Conservation (phyloP, 2,113 vertebrate genomes). For the human (Homo sapiens) region GRCh38 chr9:20395501-20396000, state of each 20-base stretch:
- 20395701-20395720: constrained; percentile 64
- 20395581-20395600: constrained; percentile 48
- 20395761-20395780: constrained; percentile 49
- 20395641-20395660: constrained; percentile 39
- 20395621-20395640: constrained; percentile 34
- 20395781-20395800: background rate
- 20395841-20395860: background rate
- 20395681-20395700: constrained; percentile 44
- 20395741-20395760: constrained; percentile 31
- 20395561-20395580: constrained; percentile 31
- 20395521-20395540: constrained; percentile 66
- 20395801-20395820: background rate
- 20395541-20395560: constrained; percentile 68
- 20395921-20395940: background rate
- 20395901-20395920: background rate
- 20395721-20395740: background rate
- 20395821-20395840: background rate
- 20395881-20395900: background rate
- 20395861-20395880: background rate
- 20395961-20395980: background rate
- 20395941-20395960: background rate
- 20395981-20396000: background rate
- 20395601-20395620: constrained; percentile 34
- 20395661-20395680: constrained; percentile 57
- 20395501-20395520: constrained; percentile 68